Conservation (phyloP, 2,113 vertebrate genomes). For the Chauna torquata region DNA sequence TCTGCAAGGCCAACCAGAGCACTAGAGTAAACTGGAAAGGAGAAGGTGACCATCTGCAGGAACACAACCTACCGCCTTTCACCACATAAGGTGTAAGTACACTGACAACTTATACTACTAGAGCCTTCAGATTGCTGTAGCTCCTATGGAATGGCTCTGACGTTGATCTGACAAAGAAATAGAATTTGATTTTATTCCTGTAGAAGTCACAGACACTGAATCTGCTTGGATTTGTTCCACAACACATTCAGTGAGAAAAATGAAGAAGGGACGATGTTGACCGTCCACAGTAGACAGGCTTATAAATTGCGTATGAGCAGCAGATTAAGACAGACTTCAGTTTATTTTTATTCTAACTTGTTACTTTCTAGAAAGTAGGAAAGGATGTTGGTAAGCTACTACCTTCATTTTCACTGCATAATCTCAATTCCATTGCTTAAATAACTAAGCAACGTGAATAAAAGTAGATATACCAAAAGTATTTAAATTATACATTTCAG, state of each 20-base stretch:
- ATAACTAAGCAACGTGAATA: not conserved
- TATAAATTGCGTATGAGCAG: not conserved
- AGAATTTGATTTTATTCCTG: not conserved
- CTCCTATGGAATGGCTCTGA: not conserved
- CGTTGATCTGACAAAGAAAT: not conserved
- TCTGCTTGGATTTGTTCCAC: not conserved
- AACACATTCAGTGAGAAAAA: not conserved
- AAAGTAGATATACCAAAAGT: not conserved
- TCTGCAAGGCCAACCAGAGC: not conserved
- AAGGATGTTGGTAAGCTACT: not conserved
- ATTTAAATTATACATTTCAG: not conserved
- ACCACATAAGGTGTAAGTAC: not conserved
- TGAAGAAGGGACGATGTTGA: not conserved
- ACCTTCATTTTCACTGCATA: not conserved
- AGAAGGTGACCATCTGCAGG: not conserved
- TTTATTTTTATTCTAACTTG: not conserved
- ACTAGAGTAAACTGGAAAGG: not conserved
- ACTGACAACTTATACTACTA: rapidly evolving
- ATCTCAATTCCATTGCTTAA: not conserved
- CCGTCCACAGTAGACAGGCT: not conserved
- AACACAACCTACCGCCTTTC: not conserved
- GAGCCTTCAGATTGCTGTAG: not conserved
- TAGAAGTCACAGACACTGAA: not conserved
- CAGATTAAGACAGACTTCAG: not conserved
- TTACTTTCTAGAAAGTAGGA: not conserved